Conservation (phyloP, 2,888 invertebrate species). For the Blastobasis adustella region DNA sequence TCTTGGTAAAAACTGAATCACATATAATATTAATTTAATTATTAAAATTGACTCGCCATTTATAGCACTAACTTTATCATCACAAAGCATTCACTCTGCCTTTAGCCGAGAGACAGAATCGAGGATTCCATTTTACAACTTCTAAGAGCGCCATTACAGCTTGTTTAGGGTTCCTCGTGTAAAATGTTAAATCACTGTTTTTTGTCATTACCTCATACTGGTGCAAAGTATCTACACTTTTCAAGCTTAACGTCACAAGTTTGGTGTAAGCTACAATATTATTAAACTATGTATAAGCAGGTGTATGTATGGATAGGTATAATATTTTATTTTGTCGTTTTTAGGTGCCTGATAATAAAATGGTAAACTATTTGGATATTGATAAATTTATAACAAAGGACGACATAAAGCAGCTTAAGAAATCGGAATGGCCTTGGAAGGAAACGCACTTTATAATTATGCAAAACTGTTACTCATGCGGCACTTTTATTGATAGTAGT, state of each 20-base stretch:
- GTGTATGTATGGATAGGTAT: not conserved
- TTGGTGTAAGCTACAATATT: too few species aligned
- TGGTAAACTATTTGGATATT: conserved; percentile 1
- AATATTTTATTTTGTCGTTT: not conserved
- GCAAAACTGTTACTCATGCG: conserved; percentile 1
- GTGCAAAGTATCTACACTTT: too few species aligned
- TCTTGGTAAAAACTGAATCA: conserved; percentile 1
- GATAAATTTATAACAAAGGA: conserved; percentile 3
- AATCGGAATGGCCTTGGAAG: conserved; percentile 2
- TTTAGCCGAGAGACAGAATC: conserved; percentile 2
- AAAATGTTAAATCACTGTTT: too few species aligned
- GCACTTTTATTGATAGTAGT: not conserved
- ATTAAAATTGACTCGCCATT: conserved; percentile 2
- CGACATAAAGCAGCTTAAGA: conserved; percentile 1
- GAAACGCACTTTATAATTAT: conserved; percentile 1
- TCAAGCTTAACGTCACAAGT: too few species aligned
- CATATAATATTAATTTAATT: conserved; percentile 1
- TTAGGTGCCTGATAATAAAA: not conserved
- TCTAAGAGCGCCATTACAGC: conserved; percentile 4
- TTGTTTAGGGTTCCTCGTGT: conserved; percentile 5
- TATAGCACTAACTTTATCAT: conserved; percentile 1
- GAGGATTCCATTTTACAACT: conserved; percentile 5
- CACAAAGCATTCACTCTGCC: conserved; percentile 3
- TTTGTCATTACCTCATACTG: too few species aligned
- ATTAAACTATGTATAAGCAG: too few species aligned